Evolutionary conservation across 2,888 invertebrate species (phyloP), one percentile per base, ranked within the genome.

Genomic region (Mesoligia furuncula): DNA sequence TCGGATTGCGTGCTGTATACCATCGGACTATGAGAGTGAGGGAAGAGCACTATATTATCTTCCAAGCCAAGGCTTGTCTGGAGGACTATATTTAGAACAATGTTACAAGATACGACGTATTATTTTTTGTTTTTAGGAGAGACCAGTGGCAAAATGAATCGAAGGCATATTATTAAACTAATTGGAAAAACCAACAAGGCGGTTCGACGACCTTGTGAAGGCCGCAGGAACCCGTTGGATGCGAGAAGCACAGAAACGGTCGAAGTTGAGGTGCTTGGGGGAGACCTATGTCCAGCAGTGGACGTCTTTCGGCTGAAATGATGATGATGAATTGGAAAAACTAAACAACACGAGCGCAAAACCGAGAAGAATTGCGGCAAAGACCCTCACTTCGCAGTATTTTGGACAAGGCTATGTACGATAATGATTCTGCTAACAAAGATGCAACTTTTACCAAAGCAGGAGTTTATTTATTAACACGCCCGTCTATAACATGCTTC

Each of bases 401-500:
- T 54, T 54, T 54, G 1, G 9, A 36, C 17, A 39, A n/a, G 7
- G 1, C 11, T 45, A 4, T 42, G 27, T 45, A 24, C 36, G 4
- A 6, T 13, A 8, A 15, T 11, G 11, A 45, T 7, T 4, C 13
- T 2, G 13, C 11, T 24, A 36, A 17, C 15, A 68, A 51, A 31
- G 17, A 69, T 78, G n/a, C 20, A 62, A 61, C 2, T n/a, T 57
- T 61, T 3, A 45, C 24, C 2, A 72, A 62, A 42, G 17, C 59
- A 73, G 27, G 57, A 66, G 27, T 57, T 69, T 83, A 73, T 65
- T 69, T 79, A 83, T 70, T 27, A 70, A 79, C 48, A 70, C 57
- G 24, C 17, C 45, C 39, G 57, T 67, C 70, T 42, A 70, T 70
- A 79, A 59, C 71, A 83, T 73, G 39, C 27, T 59, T 13, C 65